These are phyloP conservation scores for Athetis lepigone DNA, from an alignment of 2,888 invertebrate genomes.

Conservation along the genomic window DNA sequence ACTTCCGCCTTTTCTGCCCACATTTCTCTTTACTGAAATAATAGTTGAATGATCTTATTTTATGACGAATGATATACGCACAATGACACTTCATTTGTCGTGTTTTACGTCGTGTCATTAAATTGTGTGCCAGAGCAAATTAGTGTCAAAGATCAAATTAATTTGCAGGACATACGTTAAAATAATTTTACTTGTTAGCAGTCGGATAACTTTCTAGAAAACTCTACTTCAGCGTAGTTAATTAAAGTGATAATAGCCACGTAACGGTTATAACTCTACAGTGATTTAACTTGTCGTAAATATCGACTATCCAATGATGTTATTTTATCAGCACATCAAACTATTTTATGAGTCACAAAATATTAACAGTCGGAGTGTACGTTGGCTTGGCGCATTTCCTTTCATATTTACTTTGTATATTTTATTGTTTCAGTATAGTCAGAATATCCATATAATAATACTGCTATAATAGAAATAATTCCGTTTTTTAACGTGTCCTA, in stretches of 20 bases:
- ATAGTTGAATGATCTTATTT: constrained; percentile 45
- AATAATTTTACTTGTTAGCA: constrained; percentile 22
- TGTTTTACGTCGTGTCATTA: constrained; percentile 26
- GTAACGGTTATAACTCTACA: constrained; percentile 1
- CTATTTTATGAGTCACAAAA: constrained; percentile 39
- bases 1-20: constrained; percentile 38
- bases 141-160: constrained; percentile 6
- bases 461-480: not conserved
- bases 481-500: not conserved
- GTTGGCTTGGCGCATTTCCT: constrained; percentile 23
- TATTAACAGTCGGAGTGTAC: constrained; percentile 13
- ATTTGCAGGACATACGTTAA: constrained; percentile 21
- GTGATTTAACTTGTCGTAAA: constrained; percentile 30
- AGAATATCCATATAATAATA: not conserved
- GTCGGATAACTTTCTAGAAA: constrained; percentile 15
- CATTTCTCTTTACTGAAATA: constrained; percentile 34
- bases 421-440: not conserved
- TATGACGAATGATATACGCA: constrained; percentile 8
- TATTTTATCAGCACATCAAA: constrained; percentile 44
- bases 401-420: not conserved
- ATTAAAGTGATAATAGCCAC: not conserved
- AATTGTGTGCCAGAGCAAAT: constrained; percentile 39
- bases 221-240: not conserved
- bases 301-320: constrained; percentile 25
- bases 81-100: constrained; percentile 12